phyloP scores from a whole-genome alignment of 2,888 invertebrate genomes.

The Bruchidius siliquastri region DNA sequence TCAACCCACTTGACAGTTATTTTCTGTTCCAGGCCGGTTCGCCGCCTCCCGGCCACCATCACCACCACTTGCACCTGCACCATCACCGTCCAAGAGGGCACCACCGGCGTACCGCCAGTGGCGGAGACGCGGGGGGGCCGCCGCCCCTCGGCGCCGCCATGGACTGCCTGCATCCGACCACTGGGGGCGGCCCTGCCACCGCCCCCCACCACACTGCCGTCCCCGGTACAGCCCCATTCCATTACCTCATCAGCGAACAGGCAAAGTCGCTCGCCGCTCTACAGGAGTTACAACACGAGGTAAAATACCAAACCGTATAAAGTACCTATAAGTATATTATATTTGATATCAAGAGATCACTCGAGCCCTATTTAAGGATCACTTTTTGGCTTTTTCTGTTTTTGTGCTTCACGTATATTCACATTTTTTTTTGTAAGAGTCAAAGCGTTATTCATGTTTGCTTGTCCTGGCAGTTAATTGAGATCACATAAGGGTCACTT shows the following conservation, averaged over 20 bases:
- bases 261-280: slow-evolving; percentile 81
- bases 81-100: neutral
- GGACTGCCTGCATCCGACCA: slow-evolving; percentile 73
- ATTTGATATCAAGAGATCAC: too few relatives aligned
- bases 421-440: too few relatives aligned
- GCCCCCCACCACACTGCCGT: neutral
- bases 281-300: slow-evolving; percentile 91
- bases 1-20: neutral
- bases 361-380: too few relatives aligned
- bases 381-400: too few relatives aligned
- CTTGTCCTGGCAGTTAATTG: too few relatives aligned
- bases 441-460: too few relatives aligned
- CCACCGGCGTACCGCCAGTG: neutral
- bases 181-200: slow-evolving; percentile 32
- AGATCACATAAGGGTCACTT: too few relatives aligned
- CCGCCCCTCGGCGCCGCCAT: slow-evolving; percentile 53
- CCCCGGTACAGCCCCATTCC: slow-evolving; percentile 53
- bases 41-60: neutral
- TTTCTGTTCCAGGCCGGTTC: neutral
- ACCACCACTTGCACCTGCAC: neutral
- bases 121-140: slow-evolving; percentile 32
- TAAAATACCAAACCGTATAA: too few relatives aligned
- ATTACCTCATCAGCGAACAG: slow-evolving; percentile 82
- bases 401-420: too few relatives aligned
- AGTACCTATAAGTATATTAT: too few relatives aligned